Base-by-base conservation (phyloP, 2,888 invertebrate species). In the Beris morrisii region DNA sequence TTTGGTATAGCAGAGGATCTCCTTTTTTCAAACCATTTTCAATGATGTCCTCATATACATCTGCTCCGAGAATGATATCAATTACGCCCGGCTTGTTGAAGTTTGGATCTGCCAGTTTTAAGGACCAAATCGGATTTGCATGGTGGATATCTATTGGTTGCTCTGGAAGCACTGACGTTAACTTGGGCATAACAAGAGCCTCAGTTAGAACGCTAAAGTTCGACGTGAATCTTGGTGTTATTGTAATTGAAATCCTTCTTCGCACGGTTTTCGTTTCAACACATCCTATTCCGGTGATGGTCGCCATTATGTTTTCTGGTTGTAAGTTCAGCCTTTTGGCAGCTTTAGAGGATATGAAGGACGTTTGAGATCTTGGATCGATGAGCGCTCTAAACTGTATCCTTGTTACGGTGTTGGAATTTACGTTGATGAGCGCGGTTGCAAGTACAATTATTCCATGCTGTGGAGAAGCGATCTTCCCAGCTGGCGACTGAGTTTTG, bases 51-150 rank as follows among this genome's bases (percentile, higher is more conserved):
- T n/a, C 52, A 38, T 45, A 56, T 4, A 56, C 43, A n/a, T 67
- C 63, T 5, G 43, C 56, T 12, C 63, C 59, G 9, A 61, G n/a
- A 12, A 66, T 32, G n/a, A 61, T 31, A 38, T 66, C 66, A 9
- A 61, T 43, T 28, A 15, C 32, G 12, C 28, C n/a, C 31, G 48
- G 22, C 6, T 9, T 46, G 15, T 55, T 32, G 11, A 61, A 61
- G 28, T 15, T 12, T 11, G 61, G 46, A 66, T 66, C 46, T 9
- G 58, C 13, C 13, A n/a, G n/a, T 9, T 44, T 11, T 9, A 58
- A 28, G n/a, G 3, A n/a, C n/a, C 44, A 43, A 15, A 28, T 58
- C 13, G 15, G 28, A 43, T 12, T 44, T 44, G 22, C 22, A 22
- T 22, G 22, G 22, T 22, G 22, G 22, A 22, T 22, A 22, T 22